Conservation (phyloP, 2,888 invertebrate species). For the Dryococelus australis region DNA sequence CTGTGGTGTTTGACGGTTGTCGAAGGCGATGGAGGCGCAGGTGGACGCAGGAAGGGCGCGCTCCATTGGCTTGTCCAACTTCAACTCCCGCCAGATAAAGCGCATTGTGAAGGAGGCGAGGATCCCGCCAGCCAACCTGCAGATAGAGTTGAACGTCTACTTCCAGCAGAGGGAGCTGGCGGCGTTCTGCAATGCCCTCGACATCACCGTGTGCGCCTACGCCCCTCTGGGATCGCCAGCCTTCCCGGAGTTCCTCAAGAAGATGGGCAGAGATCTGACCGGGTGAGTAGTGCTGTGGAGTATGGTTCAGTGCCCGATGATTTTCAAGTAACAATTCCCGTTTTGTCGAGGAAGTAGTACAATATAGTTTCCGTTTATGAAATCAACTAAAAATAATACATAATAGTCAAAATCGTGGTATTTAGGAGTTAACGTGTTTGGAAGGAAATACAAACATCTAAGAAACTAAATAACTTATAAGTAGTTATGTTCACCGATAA, state of each 20-base stretch:
- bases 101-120: conserved; percentile 67
- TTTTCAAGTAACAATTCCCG: too few species aligned
- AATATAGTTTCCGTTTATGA: too few species aligned
- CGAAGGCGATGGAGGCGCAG: conserved; percentile 70
- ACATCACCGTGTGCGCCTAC: conserved; percentile 52
- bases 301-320: too few species aligned
- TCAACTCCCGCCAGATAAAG: conserved; percentile 76
- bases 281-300: too few species aligned
- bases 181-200: conserved; percentile 54
- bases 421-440: too few species aligned
- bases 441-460: too few species aligned
- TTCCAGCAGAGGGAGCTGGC: conserved; percentile 57
- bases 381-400: too few species aligned
- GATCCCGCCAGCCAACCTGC: conserved; percentile 69
- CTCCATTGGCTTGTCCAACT: conserved; percentile 87
- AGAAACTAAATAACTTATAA: too few species aligned
- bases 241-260: background rate
- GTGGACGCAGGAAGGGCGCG: conserved; percentile 73
- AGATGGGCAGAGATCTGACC: background rate
- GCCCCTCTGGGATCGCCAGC: conserved; percentile 51
- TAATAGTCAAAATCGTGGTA: too few species aligned
- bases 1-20: background rate
- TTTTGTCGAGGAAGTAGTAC: too few species aligned
- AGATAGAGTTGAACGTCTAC: conserved; percentile 63
- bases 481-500: too few species aligned